These are phyloP conservation scores for Chaetodon trifasciatus DNA, from an alignment of 2,797 vertebrate genomes.

Conservation along the genomic window DNA sequence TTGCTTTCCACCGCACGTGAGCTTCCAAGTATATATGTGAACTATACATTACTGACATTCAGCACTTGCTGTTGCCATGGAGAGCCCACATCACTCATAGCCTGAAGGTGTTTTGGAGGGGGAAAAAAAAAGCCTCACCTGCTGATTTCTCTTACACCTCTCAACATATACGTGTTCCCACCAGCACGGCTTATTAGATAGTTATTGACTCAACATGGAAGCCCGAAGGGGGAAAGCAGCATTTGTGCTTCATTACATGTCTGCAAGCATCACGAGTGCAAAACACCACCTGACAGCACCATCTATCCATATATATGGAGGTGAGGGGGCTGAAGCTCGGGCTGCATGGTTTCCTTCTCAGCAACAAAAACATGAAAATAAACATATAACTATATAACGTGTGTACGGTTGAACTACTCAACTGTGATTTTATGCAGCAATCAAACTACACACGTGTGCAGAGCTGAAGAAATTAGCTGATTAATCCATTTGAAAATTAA, in stretches of 20 bases:
- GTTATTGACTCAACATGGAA: conserved; percentile 59
- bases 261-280: background rate
- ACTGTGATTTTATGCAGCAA: background rate
- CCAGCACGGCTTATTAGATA: conserved; percentile 53
- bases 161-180: conserved; percentile 43
- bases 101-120: conserved; percentile 40
- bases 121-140: conserved; percentile 6
- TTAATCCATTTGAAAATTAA: background rate
- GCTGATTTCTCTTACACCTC: conserved; percentile 27
- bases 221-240: conserved; percentile 17
- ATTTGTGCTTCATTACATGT: conserved; percentile 22
- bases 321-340: background rate
- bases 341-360: background rate
- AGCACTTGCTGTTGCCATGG: conserved; percentile 61
- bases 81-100: conserved; percentile 46
- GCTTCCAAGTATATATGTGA: conserved; percentile 4
- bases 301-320: conserved; percentile 20
- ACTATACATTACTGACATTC: conserved; percentile 51
- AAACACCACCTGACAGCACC: conserved; percentile 23
- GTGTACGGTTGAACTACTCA: background rate
- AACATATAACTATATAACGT: background rate
- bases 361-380: background rate
- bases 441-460: background rate
- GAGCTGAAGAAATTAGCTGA: background rate
- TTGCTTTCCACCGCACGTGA: background rate